Evolutionary conservation across 53 echinoderm and acorn worm genomes (phyloP).

Genomic region (Holothuria scabra): DNA sequence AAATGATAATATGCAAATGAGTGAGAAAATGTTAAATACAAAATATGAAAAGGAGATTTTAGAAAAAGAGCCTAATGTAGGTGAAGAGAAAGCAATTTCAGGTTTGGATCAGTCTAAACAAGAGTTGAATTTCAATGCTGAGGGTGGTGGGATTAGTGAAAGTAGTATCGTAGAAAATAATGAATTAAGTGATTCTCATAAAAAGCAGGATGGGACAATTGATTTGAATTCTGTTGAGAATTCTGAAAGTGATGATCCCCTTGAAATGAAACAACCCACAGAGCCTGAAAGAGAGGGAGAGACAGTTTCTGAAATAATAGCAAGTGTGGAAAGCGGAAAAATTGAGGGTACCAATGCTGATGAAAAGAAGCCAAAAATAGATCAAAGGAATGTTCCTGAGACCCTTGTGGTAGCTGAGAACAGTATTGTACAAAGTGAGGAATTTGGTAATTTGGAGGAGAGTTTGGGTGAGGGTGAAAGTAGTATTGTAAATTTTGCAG

Average conservation of each 20-base stretch:
- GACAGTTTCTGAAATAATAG: no score
- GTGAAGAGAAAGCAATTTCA: background rate
- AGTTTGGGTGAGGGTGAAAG: no score
- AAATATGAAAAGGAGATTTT: background rate
- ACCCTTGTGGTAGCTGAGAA: no score
- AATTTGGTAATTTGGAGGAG: no score
- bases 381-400: no score
- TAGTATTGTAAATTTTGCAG: no score
- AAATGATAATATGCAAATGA: background rate
- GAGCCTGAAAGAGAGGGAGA: background rate
- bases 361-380: no score
- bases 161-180: background rate
- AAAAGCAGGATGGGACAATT: background rate
- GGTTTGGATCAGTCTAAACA: no score
- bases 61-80: background rate
- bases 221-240: background rate
- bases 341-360: no score
- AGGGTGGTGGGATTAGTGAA: background rate
- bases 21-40: background rate
- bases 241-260: background rate
- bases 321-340: no score
- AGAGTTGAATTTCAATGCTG: background rate
- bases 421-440: no score
- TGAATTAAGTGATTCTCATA: background rate
- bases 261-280: background rate